Evolutionary conservation across 1,140 invertebrate genomes (phyloP), one percentile per base, ranked within the genome.

Genomic region (Drosophila nigrodunni): DNA sequence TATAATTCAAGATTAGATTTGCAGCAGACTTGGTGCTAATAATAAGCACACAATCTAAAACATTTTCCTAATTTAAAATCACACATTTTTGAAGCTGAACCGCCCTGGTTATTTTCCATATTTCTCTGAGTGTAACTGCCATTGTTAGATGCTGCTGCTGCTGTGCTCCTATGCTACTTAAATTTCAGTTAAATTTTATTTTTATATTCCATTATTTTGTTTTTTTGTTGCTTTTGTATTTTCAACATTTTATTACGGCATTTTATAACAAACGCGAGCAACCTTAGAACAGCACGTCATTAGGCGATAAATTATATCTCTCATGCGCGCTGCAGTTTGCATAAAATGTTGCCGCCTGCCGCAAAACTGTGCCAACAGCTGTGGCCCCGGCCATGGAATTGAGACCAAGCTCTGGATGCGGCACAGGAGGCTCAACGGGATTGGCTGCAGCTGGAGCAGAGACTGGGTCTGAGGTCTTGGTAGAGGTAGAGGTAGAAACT

Each of bases 261-360:
- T 88, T 82, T 82, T 71, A 80, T 75, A 71, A 68, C 80, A 87
- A 77, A 80, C 69, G 39, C 30, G 79, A 21, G 77, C 77, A 88
- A 88, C 85, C 85, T 89, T 89, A 85, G 85, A 89, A 67, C 62
- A 89, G 85, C 86, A 89, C 85, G 85, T 89, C 85, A 89, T 89
- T 89, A 89, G 86, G 78, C 85, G 80, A 89, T 89, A 89, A 89
- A 89, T 89, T 89, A 89, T 88, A 74, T 83, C 81, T 87, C 75
- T 82, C 67, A 77, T 77, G 83, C 80, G 85, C 80, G 85, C 54
- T 82, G 83, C 80, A 88, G 71, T 85, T 85, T 89, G 80, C 85
- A 88, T 85, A 88, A 88, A 88, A 88, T 88, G 85, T 80, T 65
- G 85, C 82, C 55, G 65, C 71, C 46, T 39, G 58, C 70, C 59